Evolutionary conservation across 2,797 vertebrate genomes (phyloP).

Genomic region (Amniataba percoides): DNA sequence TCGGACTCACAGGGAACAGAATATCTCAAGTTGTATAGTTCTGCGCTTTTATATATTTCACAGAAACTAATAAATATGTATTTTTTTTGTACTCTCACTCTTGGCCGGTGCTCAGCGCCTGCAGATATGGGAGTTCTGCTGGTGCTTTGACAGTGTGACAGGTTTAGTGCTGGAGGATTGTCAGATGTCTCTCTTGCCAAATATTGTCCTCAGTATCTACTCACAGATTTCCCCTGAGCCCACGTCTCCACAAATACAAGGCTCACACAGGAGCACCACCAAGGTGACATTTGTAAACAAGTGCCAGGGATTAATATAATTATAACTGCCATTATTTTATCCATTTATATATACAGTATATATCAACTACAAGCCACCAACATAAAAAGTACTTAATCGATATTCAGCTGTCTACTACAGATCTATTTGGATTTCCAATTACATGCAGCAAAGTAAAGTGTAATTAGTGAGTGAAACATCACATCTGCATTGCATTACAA

Average conservation of each 20-base stretch:
- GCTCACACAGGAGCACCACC: slow-evolving; percentile 53
- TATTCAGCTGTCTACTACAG: background rate
- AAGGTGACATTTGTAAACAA: slow-evolving; percentile 69
- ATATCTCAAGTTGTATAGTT: slow-evolving; percentile 49
- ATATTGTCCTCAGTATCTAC: slow-evolving; percentile 62
- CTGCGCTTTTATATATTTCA: slow-evolving; percentile 50
- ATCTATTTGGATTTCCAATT: background rate
- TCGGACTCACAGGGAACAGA: slow-evolving; percentile 43
- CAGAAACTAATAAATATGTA: slow-evolving; percentile 70
- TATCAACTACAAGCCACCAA: slow-evolving; percentile 8
- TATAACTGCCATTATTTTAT: slow-evolving; percentile 24
- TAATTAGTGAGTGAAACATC: slow-evolving; percentile 2
- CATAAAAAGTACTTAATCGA: slow-evolving; percentile 7
- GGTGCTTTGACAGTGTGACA: slow-evolving; percentile 73
- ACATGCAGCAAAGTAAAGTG: background rate
- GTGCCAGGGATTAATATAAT: slow-evolving; percentile 57
- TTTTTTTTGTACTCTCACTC: slow-evolving; percentile 48
- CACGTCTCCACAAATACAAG: slow-evolving; percentile 58
- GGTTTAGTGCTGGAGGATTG: slow-evolving; percentile 74
- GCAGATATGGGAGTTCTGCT: slow-evolving; percentile 58
- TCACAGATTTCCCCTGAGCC: slow-evolving; percentile 64
- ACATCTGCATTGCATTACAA: background rate
- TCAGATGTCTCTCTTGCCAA: slow-evolving; percentile 74
- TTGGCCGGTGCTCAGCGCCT: slow-evolving; percentile 51
- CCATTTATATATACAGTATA: background rate